These are phyloP conservation scores for Epirrita christyi DNA, from an alignment of 2,888 invertebrate species.

Conservation along the genomic window DNA sequence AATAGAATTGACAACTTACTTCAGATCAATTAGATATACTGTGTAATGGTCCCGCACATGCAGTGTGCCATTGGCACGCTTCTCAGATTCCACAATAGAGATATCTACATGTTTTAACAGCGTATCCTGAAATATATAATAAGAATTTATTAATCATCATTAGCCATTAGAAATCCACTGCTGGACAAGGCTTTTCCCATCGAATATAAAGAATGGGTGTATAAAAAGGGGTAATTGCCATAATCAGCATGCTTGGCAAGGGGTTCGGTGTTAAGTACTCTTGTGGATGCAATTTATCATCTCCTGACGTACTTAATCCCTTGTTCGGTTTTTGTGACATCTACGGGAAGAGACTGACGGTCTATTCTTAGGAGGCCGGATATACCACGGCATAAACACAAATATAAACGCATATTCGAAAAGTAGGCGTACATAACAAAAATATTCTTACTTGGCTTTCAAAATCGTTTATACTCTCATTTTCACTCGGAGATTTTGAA, in stretches of 20 bases:
- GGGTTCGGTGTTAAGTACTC: too few relatives aligned
- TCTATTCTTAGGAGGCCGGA: too few relatives aligned
- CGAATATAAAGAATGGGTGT: too few relatives aligned
- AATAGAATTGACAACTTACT: slow-evolving; percentile 81
- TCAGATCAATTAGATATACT: slow-evolving; percentile 91
- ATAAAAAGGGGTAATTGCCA: too few relatives aligned
- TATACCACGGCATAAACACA: too few relatives aligned
- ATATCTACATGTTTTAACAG: slow-evolving; percentile 90
- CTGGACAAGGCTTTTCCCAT: too few relatives aligned
- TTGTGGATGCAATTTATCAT: too few relatives aligned
- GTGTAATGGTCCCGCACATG: slow-evolving; percentile 91
- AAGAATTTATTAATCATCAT: slow-evolving; percentile 26
- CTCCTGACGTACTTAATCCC: too few relatives aligned
- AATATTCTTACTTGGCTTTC: slow-evolving; percentile 60
- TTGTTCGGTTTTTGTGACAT: too few relatives aligned
- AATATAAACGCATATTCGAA: slow-evolving; percentile 36
- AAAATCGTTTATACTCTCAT: slow-evolving; percentile 70
- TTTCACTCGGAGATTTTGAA: slow-evolving; percentile 59
- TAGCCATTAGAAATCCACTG: too few relatives aligned
- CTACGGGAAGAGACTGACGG: too few relatives aligned
- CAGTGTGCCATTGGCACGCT: slow-evolving; percentile 89
- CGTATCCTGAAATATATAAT: slow-evolving; percentile 82
- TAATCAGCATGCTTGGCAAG: too few relatives aligned
- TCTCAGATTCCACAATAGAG: slow-evolving; percentile 90
- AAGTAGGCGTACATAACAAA: slow-evolving; percentile 65